Evolutionary conservation across 2,888 invertebrate species (phyloP).

Genomic region (Catonia carolina): DNA sequence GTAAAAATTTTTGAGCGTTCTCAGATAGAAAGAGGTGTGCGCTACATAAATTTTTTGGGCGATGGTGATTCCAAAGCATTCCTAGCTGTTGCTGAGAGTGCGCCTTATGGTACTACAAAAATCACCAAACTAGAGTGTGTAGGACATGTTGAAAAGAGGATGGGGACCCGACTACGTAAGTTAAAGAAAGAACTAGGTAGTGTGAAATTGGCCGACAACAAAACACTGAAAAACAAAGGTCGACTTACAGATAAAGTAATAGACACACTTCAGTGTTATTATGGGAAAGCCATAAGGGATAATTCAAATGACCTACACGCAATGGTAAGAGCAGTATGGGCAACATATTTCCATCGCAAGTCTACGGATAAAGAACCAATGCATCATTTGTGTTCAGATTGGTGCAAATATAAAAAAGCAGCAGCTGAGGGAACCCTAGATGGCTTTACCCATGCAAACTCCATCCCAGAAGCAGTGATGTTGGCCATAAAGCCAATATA

Average conservation of each 20-base stretch:
- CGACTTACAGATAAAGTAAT: background rate
- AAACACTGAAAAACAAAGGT: background rate
- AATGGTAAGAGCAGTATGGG: slow-evolving; percentile 34
- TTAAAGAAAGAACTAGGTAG: background rate
- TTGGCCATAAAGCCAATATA: slow-evolving; percentile 25
- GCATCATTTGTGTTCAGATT: slow-evolving; percentile 31
- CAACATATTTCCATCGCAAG: slow-evolving; percentile 31
- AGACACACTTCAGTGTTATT: background rate
- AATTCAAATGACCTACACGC: slow-evolving; percentile 28
- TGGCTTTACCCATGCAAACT: slow-evolving; percentile 18
- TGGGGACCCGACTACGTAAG: background rate
- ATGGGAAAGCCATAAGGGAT: slow-evolving; percentile 24
- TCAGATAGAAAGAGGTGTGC: background rate
- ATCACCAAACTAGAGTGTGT: background rate
- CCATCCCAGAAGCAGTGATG: slow-evolving; percentile 16
- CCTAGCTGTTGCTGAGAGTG: background rate
- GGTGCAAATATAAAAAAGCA: slow-evolving; percentile 30
- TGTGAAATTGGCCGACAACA: background rate
- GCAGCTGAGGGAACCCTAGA: slow-evolving; percentile 4
- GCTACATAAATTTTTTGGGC: background rate
- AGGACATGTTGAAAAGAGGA: background rate
- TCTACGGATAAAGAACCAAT: slow-evolving; percentile 32
- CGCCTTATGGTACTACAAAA: background rate
- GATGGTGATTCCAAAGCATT: background rate
- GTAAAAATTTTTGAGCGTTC: background rate